These are phyloP conservation scores for Platycheirus rosarum DNA, from an alignment of 2,888 invertebrate genomes.

Conservation along the genomic window DNA sequence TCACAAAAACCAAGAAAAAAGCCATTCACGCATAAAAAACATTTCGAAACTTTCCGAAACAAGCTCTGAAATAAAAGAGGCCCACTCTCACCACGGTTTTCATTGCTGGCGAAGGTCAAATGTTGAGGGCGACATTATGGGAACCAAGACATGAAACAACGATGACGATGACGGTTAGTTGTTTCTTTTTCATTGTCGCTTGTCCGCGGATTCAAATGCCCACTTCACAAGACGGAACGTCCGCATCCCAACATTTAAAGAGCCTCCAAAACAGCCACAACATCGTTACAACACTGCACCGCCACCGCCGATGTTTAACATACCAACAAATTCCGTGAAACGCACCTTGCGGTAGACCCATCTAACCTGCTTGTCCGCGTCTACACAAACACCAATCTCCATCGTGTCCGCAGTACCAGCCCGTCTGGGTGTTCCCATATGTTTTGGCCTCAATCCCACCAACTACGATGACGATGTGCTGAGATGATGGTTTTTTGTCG, in stretches of 20 bases:
- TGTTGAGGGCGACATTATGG: constrained; percentile 72
- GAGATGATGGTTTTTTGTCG: constrained; percentile 47
- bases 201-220: constrained; percentile 59
- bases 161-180: constrained; percentile 32
- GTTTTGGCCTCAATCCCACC: constrained; percentile 34
- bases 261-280: constrained; percentile 26
- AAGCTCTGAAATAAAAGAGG: constrained; percentile 14
- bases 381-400: neutral
- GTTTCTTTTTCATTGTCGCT: constrained; percentile 24
- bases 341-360: constrained; percentile 72
- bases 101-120: constrained; percentile 68
- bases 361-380: constrained; percentile 61
- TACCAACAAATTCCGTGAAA: constrained; percentile 70
- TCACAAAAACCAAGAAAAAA: constrained; percentile 24
- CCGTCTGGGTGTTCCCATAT: constrained; percentile 68
- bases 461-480: neutral
- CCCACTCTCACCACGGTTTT: constrained; percentile 58
- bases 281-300: constrained; percentile 25
- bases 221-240: constrained; percentile 48
- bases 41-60: constrained; percentile 49
- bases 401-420: constrained; percentile 39
- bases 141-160: constrained; percentile 44
- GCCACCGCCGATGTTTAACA: constrained; percentile 48
- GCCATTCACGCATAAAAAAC: constrained; percentile 37
- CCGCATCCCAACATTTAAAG: constrained; percentile 28